A percentile compares a stretch with the other conserved stretches of the same genome.
Evolutionary conservation across 2,888 invertebrate species (phyloP).

Genomic region (Rhamphomyia laevipes): DNA sequence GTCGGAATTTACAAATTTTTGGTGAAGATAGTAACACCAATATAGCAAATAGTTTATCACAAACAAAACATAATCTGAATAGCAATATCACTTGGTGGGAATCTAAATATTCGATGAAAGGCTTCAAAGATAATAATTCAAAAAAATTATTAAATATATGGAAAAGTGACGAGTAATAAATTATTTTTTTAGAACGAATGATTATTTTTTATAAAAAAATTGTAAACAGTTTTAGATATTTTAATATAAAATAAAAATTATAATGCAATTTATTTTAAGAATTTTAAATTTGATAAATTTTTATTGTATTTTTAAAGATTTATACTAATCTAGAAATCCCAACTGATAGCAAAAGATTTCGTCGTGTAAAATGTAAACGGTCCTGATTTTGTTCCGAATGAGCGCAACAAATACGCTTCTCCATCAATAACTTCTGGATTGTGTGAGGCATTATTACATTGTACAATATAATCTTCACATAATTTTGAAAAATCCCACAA

Average conservation of each 20-base stretch:
- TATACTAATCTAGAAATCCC: constrained; percentile 57
- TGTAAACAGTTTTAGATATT: too few relatives aligned
- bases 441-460: constrained; percentile 66
- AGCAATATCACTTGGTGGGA: background rate
- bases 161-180: too few relatives aligned
- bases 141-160: too few relatives aligned
- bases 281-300: too few relatives aligned
- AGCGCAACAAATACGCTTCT: constrained; percentile 67
- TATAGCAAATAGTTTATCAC: background rate
- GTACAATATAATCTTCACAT: constrained; percentile 73
- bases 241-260: too few relatives aligned
- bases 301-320: too few relatives aligned
- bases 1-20: background rate
- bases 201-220: too few relatives aligned
- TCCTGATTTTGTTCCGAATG: constrained; percentile 90
- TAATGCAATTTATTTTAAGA: too few relatives aligned
- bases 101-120: background rate
- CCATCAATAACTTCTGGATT: constrained; percentile 62
- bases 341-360: constrained; percentile 81
- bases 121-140: background rate
- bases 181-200: too few relatives aligned
- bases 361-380: constrained; percentile 88
- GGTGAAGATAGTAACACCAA: background rate
- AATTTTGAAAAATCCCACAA: constrained; percentile 87
- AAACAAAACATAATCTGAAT: background rate